These are phyloP conservation scores for Brachyistius frenatus DNA, from an alignment of 2,113 vertebrate genomes.

Conservation along the genomic window DNA sequence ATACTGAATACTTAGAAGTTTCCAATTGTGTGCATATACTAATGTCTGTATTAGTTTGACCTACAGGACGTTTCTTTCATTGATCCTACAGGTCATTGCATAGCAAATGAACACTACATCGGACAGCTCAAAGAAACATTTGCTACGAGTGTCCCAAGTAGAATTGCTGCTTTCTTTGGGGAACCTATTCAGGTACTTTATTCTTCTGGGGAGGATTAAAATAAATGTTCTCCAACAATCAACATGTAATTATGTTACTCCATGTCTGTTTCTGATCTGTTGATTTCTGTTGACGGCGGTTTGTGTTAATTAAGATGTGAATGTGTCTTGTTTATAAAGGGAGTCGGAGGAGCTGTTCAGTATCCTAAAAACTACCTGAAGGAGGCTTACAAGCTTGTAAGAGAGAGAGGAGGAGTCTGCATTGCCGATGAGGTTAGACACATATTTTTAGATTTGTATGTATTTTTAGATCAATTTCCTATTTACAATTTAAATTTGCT, in stretches of 20 bases:
- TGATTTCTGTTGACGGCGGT: neutral
- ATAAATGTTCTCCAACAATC: neutral
- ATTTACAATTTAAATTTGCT: neutral
- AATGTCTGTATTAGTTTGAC: neutral
- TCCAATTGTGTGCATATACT: too few relatives aligned
- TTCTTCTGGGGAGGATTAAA: neutral
- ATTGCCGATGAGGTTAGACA: slow-evolving; percentile 92
- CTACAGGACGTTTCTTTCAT: neutral
- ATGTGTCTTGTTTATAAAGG: slow-evolving; percentile 79
- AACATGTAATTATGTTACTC: neutral
- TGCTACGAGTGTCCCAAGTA: slow-evolving; percentile 85
- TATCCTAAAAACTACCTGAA: slow-evolving; percentile 93
- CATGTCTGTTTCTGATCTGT: neutral
- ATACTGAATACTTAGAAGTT: too few relatives aligned
- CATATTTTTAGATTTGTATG: neutral
- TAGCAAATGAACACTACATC: slow-evolving; percentile 90
- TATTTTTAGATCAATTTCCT: neutral
- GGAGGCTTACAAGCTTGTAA: slow-evolving; percentile 88
- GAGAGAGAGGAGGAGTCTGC: slow-evolving; percentile 90
- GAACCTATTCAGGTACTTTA: slow-evolving; percentile 93
- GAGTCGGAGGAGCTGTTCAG: slow-evolving; percentile 91
- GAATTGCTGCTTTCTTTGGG: slow-evolving; percentile 92
- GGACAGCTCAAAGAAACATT: slow-evolving; percentile 92
- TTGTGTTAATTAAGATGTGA: slow-evolving; percentile 4
- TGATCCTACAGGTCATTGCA: slow-evolving; percentile 86